phyloP scores from a whole-genome alignment of 1,140 invertebrate species.

The Andricus grossulariae region DNA sequence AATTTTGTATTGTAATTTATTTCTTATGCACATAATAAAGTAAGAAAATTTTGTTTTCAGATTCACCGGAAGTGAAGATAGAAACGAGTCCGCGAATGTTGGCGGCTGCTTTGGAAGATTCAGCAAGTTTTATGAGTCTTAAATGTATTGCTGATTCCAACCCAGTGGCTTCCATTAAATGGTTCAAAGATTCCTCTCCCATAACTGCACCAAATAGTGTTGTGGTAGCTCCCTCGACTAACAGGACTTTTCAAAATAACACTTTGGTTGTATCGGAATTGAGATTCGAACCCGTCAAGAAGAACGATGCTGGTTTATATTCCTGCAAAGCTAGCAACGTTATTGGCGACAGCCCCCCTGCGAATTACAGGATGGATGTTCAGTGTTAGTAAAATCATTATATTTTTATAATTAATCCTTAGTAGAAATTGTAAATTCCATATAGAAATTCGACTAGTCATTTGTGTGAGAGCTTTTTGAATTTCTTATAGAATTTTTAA shows the following conservation, averaged over 20 bases:
- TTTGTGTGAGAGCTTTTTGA: too few species aligned
- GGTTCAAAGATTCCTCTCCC: slow-evolving; percentile 78
- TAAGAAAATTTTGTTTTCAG: slow-evolving; percentile 56
- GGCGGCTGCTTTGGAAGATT: slow-evolving; percentile 64
- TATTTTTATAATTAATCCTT: background rate
- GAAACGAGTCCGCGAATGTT: slow-evolving; percentile 66
- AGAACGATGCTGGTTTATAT: slow-evolving; percentile 84
- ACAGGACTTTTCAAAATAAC: slow-evolving; percentile 52
- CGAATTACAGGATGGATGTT: slow-evolving; percentile 88
- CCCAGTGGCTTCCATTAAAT: slow-evolving; percentile 88
- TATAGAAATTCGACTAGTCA: too few species aligned
- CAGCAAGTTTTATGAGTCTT: slow-evolving; percentile 80
- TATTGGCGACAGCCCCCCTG: slow-evolving; percentile 85
- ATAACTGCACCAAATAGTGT: slow-evolving; percentile 46
- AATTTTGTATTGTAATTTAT: too few species aligned
- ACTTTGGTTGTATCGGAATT: slow-evolving; percentile 77
- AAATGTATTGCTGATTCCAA: slow-evolving; percentile 90
- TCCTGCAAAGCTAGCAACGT: slow-evolving; percentile 89
- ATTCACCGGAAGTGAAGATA: slow-evolving; percentile 67
- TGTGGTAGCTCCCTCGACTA: slow-evolving; percentile 42
- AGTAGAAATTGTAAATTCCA: too few species aligned
- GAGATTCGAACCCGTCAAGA: slow-evolving; percentile 81
- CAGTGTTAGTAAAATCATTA: slow-evolving; percentile 85
- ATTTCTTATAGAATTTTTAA: too few species aligned
- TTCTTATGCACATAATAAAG: background rate